Percentiles rank a stretch among this genome's conserved stretches.
phyloP scores from a whole-genome alignment of 2,113 vertebrate genomes.

The Anolis carolinensis region DNA sequence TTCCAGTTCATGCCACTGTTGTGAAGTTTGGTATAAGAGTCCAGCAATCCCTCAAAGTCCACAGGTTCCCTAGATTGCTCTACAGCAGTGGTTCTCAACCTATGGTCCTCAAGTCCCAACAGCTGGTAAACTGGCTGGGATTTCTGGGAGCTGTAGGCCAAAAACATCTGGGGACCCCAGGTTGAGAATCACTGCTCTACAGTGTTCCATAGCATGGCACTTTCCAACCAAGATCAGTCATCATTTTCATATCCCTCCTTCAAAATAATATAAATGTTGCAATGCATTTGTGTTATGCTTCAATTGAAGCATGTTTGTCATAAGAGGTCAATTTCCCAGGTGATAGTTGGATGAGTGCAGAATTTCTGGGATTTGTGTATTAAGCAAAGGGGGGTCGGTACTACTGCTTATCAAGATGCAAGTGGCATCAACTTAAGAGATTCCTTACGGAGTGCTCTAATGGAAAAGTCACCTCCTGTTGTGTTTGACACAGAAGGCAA shows the following conservation, averaged over 20 bases:
- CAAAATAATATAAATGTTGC: neutral
- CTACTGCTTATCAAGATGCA: neutral
- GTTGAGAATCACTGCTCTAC: neutral
- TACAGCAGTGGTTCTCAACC: neutral
- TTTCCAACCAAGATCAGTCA: neutral
- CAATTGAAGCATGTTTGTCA: neutral
- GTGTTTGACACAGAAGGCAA: slow-evolving; percentile 43
- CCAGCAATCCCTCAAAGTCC: neutral
- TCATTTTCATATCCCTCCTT: neutral
- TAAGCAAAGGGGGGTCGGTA: neutral
- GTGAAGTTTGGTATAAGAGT: neutral
- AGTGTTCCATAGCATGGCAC: neutral
- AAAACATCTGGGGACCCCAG: no score
- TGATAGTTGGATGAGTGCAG: neutral
- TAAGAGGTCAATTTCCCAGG: neutral
- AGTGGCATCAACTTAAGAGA: neutral
- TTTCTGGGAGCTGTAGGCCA: no score
- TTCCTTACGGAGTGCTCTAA: neutral
- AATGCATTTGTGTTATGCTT: neutral
- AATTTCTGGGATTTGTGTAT: neutral
- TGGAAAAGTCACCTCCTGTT: neutral
- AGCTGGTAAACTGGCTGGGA: no score
- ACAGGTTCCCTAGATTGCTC: neutral
- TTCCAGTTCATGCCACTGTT: neutral
- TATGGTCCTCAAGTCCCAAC: no score